A percentile compares a stretch with the other conserved stretches of the same genome.
phyloP scores from a whole-genome alignment of 2,797 vertebrate species.

The Nannoperca obscura region DNA sequence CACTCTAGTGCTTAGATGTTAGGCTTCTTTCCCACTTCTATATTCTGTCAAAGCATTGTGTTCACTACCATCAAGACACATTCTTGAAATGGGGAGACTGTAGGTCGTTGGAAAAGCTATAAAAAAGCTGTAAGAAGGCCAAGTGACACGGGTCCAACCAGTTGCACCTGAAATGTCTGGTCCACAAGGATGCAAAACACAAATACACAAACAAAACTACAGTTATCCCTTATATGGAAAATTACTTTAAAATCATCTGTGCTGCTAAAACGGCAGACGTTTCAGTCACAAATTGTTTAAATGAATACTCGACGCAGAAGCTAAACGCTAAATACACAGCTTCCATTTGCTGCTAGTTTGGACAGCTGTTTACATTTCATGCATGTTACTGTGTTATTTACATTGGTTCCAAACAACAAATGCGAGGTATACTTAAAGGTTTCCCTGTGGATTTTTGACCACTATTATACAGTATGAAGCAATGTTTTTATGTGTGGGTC shows the following conservation, averaged over 20 bases:
- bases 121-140: neutral
- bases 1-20: neutral
- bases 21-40: neutral
- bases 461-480: too few relatives aligned
- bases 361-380: neutral
- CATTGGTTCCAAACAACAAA: neutral
- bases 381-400: too few relatives aligned
- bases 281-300: neutral
- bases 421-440: neutral
- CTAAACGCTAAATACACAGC: too few relatives aligned
- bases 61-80: conserved; percentile 1
- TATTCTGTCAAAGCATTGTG: neutral
- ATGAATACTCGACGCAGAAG: neutral
- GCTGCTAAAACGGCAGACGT: neutral
- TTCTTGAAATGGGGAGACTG: neutral
- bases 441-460: too few relatives aligned
- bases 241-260: neutral
- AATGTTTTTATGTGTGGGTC: neutral
- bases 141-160: neutral
- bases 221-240: neutral
- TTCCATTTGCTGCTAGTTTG: neutral
- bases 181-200: neutral
- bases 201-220: neutral
- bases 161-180: neutral
- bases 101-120: neutral